These are phyloP conservation scores for Sminthopsis crassicaudata DNA, from an alignment of 2,113 vertebrate species.

Conservation along the genomic window DNA sequence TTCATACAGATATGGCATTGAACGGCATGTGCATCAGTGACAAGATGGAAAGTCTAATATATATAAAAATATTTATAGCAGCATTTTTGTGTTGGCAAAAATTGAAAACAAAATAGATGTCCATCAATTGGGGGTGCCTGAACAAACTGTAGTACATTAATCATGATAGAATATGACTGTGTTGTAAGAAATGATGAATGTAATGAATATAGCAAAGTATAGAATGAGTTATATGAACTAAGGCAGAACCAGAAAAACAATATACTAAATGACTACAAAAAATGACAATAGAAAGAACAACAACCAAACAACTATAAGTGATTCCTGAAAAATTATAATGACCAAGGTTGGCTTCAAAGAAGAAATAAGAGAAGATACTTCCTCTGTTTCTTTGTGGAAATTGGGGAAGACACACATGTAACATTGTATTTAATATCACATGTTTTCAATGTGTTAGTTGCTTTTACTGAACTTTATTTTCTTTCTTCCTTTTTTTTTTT, in stretches of 20 bases:
- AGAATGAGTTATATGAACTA: not conserved
- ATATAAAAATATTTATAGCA: not conserved
- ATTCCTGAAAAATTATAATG: not conserved
- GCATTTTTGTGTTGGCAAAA: not conserved
- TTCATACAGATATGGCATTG: not conserved
- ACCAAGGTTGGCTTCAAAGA: not conserved
- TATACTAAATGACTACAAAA: not conserved
- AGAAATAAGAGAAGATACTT: not conserved
- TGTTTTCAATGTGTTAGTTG: not conserved
- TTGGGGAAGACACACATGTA: not conserved
- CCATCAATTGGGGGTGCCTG: not conserved
- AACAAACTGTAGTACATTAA: not conserved
- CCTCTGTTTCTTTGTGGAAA: not conserved
- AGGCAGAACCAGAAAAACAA: not conserved
- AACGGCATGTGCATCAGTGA: not conserved
- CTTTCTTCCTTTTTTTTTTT: not conserved
- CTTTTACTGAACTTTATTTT: not conserved
- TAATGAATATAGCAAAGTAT: not conserved
- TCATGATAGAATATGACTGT: not conserved
- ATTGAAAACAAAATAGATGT: not conserved
- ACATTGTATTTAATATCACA: not conserved
- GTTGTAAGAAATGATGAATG: not conserved
- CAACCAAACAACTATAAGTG: not conserved
- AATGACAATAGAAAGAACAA: not conserved
- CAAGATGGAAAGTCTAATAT: not conserved